Conservation (phyloP, 2,888 invertebrate genomes). For the Hetaerina titia region DNA sequence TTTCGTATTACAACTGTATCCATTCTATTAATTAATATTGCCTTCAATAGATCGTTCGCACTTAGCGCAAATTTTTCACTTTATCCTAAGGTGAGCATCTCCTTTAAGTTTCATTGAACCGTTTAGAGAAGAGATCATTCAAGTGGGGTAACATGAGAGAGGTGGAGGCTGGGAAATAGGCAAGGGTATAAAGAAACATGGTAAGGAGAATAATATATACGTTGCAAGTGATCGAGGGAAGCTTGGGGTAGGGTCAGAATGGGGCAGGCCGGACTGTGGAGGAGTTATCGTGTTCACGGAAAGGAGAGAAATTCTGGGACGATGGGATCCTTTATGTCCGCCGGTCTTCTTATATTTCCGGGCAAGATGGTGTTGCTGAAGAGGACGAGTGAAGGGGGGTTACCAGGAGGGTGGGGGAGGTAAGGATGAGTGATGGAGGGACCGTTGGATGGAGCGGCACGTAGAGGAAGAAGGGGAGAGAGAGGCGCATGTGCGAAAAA, state of each 20-base stretch:
- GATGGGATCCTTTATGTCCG: not conserved
- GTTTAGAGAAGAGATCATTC: not conserved
- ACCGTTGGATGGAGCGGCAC: not conserved
- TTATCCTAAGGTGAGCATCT: not conserved
- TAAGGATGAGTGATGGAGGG: not conserved
- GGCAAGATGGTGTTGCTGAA: not conserved
- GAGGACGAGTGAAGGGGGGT: not conserved
- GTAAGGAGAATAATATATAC: not conserved
- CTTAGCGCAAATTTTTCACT: too few relatives aligned
- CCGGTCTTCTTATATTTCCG: conserved; percentile 26
- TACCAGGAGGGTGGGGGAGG: not conserved
- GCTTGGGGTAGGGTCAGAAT: not conserved
- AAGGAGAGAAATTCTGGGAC: not conserved
- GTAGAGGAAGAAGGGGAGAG: not conserved
- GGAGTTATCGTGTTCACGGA: not conserved
- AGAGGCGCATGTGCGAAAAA: not conserved
- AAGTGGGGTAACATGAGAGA: not conserved
- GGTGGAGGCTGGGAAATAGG: too few relatives aligned
- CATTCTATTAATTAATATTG: too few relatives aligned
- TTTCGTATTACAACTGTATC: too few relatives aligned
- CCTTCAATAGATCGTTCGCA: too few relatives aligned
- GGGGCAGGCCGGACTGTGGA: not conserved
- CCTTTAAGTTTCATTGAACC: not conserved
- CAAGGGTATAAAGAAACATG: not conserved
- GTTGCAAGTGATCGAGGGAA: not conserved